A percentile compares a stretch with the other conserved stretches of the same genome.
Evolutionary conservation across 2,113 vertebrate genomes (phyloP).

Genomic region (Xiphias gladius): DNA sequence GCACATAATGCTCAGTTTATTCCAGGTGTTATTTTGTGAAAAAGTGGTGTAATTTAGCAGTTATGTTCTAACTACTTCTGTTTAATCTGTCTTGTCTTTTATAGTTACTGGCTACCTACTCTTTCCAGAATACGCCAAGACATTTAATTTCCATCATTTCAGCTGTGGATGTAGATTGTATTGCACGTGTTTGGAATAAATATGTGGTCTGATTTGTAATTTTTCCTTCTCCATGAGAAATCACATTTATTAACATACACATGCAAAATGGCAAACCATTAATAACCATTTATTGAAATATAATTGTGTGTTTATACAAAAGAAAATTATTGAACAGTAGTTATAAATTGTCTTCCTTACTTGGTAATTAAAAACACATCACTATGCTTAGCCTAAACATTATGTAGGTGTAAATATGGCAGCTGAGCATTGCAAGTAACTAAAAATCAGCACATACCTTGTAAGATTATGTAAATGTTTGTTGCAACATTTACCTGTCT

Average conservation of each 20-base stretch:
- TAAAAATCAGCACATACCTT: too few relatives aligned
- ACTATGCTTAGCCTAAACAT: too few relatives aligned
- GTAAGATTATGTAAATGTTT: too few relatives aligned
- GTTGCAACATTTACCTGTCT: too few relatives aligned
- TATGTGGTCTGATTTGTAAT: background rate
- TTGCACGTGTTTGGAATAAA: background rate
- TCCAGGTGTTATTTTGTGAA: conserved; percentile 11
- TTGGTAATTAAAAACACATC: background rate
- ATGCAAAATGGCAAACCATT: background rate
- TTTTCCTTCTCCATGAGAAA: background rate
- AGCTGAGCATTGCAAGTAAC: too few relatives aligned
- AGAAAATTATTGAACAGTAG: background rate
- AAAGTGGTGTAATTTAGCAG: background rate
- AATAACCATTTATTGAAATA: background rate
- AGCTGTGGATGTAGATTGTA: background rate
- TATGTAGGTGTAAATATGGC: too few relatives aligned
- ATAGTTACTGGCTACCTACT: background rate
- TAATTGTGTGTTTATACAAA: background rate
- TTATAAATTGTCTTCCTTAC: background rate
- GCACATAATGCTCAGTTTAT: background rate
- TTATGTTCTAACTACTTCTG: background rate
- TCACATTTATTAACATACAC: too few relatives aligned
- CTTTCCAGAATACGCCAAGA: background rate
- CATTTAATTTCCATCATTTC: background rate
- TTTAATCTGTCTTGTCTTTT: background rate